Evolutionary conservation across 2,888 invertebrate genomes (phyloP), one percentile per base, ranked within the genome.

Genomic region (Protonemura montana): DNA sequence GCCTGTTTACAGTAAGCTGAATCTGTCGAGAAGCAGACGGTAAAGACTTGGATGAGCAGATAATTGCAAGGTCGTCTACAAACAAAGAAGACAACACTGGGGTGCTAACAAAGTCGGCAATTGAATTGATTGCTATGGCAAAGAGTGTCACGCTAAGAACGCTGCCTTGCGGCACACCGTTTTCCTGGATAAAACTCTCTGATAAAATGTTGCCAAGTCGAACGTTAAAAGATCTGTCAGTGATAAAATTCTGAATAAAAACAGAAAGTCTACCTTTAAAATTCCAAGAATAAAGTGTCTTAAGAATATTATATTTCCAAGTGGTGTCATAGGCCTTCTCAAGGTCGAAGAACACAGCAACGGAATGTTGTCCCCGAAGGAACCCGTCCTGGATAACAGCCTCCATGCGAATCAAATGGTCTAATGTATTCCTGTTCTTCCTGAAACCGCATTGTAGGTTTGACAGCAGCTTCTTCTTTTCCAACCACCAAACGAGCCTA

Each of bases 401-500:
- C 86, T 89, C 89, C 26, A 88, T 42, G 85, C 87, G 42, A 0
- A 29, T 80, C 25, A 87, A 29, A 76, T 87, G 85, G 35, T 87
- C 87, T 7, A 16, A n/a, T 16, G 80, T 85, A 41, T 76, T 59
- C 26, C 42, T 28, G 29, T 42, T 59, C n/a, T 59, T 77, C 21
- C 80, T 77, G 80, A 59, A 85, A 77, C 82, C 83, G 85, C 26
- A 80, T 80, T 89, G 89, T 21, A 30, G 28, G 0, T 59, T 30
- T 6, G 89, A 35, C 26, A 88, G 76, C 2, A 88, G 86, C 35
- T 87, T 83, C 27, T 88, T 86, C 0, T 85, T 76, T 77, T 89
- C 88, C 0, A 89, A 85, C 29, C 84, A 85, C 88, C 88, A 89
- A 16, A 88, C 85, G 7, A 89, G 88, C 0, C 89, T 85, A n/a